Evolutionary conservation across 2,113 vertebrate species (phyloP).

Genomic region (Haemorhous mexicanus): DNA sequence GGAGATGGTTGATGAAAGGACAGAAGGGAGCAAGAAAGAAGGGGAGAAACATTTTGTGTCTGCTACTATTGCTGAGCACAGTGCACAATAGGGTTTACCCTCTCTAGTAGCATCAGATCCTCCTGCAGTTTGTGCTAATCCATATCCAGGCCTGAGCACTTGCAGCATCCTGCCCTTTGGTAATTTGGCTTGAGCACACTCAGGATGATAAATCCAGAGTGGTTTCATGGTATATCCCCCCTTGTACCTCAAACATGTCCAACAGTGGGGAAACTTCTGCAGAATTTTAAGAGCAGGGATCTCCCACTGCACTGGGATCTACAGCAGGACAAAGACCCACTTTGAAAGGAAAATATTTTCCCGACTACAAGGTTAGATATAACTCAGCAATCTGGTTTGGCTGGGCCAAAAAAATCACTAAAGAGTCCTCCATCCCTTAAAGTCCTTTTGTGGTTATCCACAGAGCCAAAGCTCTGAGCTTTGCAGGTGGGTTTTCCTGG

Average conservation of each 20-base stretch:
- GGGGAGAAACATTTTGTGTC: neutral
- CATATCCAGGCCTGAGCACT: too few species aligned
- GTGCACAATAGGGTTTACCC: neutral
- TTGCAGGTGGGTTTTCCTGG: neutral
- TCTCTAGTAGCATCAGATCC: neutral
- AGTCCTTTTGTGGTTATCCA: neutral
- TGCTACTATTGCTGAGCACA: neutral
- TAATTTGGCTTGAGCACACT: too few species aligned
- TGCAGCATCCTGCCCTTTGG: too few species aligned
- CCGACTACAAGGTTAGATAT: neutral
- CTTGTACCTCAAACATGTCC: too few species aligned
- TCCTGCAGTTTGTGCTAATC: too few species aligned
- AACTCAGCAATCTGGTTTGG: neutral
- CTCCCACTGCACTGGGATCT: neutral
- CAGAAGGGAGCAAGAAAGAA: neutral
- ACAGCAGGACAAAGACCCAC: rapidly evolving
- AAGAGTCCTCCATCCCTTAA: neutral
- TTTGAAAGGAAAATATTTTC: neutral
- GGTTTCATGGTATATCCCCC: too few species aligned
- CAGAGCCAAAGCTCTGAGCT: neutral
- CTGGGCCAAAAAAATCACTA: neutral
- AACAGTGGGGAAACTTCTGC: too few species aligned
- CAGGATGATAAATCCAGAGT: too few species aligned
- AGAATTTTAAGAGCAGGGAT: neutral
- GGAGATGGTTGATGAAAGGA: neutral